Conservation (phyloP, 2,797 vertebrate species). For the Psittacula derbiana region DNA sequence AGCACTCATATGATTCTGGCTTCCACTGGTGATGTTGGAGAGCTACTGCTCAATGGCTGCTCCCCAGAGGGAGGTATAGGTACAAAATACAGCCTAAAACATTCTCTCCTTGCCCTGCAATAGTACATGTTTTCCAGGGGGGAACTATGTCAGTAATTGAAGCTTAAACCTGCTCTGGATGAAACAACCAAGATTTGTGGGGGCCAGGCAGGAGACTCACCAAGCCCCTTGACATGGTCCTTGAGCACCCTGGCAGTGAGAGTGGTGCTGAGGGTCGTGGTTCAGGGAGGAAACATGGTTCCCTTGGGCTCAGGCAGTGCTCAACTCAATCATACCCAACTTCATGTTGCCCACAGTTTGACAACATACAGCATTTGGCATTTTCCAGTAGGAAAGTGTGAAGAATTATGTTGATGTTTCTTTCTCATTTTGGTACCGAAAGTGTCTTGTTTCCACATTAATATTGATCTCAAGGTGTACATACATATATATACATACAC, state of each 20-base stretch:
- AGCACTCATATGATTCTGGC: accelerated
- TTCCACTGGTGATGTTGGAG: not conserved
- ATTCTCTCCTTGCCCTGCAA: not conserved
- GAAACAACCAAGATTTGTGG: not conserved
- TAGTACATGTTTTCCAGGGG: not conserved
- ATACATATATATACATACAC: not conserved
- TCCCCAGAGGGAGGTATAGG: not conserved
- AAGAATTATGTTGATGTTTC: not conserved
- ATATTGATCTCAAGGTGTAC: conserved; percentile 17
- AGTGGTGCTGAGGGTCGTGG: not conserved
- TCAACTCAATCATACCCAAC: not conserved
- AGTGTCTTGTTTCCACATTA: conserved; percentile 24
- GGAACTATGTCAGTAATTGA: not conserved
- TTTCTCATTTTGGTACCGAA: not conserved
- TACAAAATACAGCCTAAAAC: not conserved
- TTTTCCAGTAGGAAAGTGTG: not conserved
- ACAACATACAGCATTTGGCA: not conserved
- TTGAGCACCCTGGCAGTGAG: not conserved
- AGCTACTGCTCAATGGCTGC: accelerated
- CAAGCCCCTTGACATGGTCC: not conserved
- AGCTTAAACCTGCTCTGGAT: not conserved
- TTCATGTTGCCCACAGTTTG: not conserved
- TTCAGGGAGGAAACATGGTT: not conserved
- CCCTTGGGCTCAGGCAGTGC: not conserved
- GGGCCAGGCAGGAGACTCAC: accelerated